These are phyloP conservation scores for Pristis pectinata DNA, from an alignment of 2,797 vertebrate species.

Conservation along the genomic window DNA sequence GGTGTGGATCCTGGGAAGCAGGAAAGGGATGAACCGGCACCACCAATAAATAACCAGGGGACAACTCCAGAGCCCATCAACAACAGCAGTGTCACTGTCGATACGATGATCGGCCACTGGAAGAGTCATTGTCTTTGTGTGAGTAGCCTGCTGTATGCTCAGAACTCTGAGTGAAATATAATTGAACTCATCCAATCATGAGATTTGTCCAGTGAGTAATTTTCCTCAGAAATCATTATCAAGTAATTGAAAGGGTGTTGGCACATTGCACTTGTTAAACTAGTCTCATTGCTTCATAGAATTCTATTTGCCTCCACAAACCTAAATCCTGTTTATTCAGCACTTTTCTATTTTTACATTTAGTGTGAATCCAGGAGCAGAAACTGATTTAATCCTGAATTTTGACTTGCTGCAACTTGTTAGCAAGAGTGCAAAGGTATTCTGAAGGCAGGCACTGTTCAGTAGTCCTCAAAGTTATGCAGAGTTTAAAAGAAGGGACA, in stretches of 20 bases:
- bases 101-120: conserved; percentile 52
- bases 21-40: conserved; percentile 54
- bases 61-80: conserved; percentile 49
- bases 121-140: conserved; percentile 44
- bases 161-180: neutral
- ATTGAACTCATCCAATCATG: neutral
- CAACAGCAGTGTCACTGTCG: conserved; percentile 52
- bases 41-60: conserved; percentile 51
- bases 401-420: neutral
- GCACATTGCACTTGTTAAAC: neutral
- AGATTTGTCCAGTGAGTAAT: neutral
- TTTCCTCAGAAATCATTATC: neutral
- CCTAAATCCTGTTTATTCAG: neutral
- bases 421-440: neutral
- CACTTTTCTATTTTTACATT: neutral
- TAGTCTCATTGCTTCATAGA: neutral
- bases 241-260: neutral
- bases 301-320: neutral
- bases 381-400: neutral
- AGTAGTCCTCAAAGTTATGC: neutral
- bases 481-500: neutral
- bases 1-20: conserved; percentile 43
- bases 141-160: conserved; percentile 53
- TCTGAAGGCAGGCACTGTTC: neutral
- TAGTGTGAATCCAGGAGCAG: neutral